Evolutionary conservation across 2,113 vertebrate genomes (phyloP).

Genomic region (Pelusios castaneus): DNA sequence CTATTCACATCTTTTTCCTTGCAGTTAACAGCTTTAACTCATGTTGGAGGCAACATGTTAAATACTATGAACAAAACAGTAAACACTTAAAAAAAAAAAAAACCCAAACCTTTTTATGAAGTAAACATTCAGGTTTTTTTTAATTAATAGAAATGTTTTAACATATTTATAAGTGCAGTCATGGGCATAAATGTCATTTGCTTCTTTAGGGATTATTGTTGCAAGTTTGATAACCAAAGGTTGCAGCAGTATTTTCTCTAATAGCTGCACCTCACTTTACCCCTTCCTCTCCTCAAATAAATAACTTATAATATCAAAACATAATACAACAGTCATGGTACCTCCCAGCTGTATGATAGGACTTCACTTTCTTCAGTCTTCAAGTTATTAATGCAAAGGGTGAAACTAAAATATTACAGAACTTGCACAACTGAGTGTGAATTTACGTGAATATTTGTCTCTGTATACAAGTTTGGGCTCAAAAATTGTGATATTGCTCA

Average conservation of each 20-base stretch:
- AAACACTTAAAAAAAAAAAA: background rate
- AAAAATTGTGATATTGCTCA: conserved; percentile 39
- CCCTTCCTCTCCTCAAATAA: background rate
- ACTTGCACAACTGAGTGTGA: conserved; percentile 44
- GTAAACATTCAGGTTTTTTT: background rate
- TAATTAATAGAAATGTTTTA: background rate
- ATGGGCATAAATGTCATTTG: background rate
- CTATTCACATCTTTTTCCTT: conserved; percentile 6
- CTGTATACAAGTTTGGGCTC: background rate
- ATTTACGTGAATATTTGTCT: background rate
- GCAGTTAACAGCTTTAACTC: background rate
- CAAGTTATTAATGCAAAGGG: conserved; percentile 13
- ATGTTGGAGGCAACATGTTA: background rate
- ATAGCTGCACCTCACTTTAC: background rate
- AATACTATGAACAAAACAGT: background rate
- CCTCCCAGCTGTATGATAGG: background rate
- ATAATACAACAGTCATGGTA: background rate
- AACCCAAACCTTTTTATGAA: background rate
- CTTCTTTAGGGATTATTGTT: background rate
- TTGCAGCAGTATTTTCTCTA: background rate
- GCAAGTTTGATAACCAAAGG: background rate
- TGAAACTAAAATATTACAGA: background rate
- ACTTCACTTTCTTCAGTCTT: conserved; percentile 37
- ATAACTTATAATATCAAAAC: background rate
- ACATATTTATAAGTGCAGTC: background rate